Base-by-base conservation (phyloP, 2,888 invertebrate genomes). In the Dryocosmus kuriphilus region DNA sequence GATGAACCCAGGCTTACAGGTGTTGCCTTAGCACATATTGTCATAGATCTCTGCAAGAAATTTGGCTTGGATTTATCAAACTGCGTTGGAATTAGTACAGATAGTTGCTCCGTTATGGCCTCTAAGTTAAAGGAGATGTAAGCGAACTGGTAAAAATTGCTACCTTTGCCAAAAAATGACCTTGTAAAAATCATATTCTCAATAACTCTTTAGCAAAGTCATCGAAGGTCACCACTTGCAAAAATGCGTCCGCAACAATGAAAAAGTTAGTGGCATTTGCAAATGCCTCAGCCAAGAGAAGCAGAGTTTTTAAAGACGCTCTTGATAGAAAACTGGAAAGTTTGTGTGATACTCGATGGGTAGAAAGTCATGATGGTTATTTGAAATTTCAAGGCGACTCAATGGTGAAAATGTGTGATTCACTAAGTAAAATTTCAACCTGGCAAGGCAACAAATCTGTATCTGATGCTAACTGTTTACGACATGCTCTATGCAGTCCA, bases 91-190 rank as follows among this genome's bases (percentile, higher is more conserved):
- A 85, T 87, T 65, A 85, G 86, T 57, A 86, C 85, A 74, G 87
- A 88, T 73, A 85, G 82, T 77, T 89, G 87, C 80, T 84, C 85
- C 41, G 86, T 87, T 46, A 88, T 88, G 87, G 79, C 83, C 22
- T 86, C 85, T 57, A 85, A 88, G 57, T 78, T 57, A 86, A 87
- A 80, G 88, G 87, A 60, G 86, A 86, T 16, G 86, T 86, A 32
- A 65, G 81, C 22, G 83, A 87, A 82, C 73, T 88, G 35, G 76
- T 78, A 62, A 85, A 86, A 81, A 79, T 46, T 46, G 82, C 84
- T 41, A 79, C 74, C 51, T 76, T 85, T 75, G 86, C 83, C 46
- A 85, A 79, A 79, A 76, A 80, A 71, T 85, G 84, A n/a, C 76
- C 86, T 14, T 87, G 88, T 78, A 84, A 77, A 75, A 88, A 86